Conservation (phyloP, 2,113 vertebrate genomes). For the Chloroceryle aenea region DNA sequence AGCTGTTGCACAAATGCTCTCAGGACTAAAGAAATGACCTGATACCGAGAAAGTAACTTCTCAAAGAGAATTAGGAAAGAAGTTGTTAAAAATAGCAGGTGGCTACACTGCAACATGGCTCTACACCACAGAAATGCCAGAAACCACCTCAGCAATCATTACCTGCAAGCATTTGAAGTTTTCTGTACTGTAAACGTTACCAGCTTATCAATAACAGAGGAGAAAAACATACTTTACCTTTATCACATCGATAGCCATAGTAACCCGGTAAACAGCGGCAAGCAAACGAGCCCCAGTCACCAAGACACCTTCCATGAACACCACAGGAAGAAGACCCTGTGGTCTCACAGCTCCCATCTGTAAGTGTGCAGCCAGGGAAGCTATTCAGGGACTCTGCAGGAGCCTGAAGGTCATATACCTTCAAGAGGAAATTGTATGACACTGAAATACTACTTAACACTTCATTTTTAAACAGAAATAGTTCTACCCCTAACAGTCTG, state of each 20-base stretch:
- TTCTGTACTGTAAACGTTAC: background rate
- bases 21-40: background rate
- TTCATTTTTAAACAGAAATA: background rate
- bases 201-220: background rate
- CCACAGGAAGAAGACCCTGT: conserved; percentile 85
- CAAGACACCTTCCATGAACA: conserved; percentile 80
- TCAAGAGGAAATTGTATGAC: background rate
- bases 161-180: background rate
- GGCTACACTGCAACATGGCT: background rate
- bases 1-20: background rate
- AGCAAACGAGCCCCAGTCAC: conserved; percentile 85
- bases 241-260: conserved; percentile 83
- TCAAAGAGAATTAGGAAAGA: background rate
- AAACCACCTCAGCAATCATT: background rate
- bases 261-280: conserved; percentile 87
- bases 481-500: background rate
- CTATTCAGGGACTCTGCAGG: conserved; percentile 85
- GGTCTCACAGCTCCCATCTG: conserved; percentile 85
- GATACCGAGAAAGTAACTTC: background rate
- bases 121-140: background rate
- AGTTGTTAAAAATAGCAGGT: background rate
- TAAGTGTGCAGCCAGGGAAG: conserved; percentile 84
- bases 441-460: background rate
- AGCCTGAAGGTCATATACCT: conserved; percentile 85
- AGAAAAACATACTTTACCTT: conserved; percentile 74